Percentiles rank a stretch among this genome's conserved stretches.
These are phyloP conservation scores for Callyntrura guangdongensis DNA, from an alignment of 2,888 invertebrate species.

Conservation along the genomic window DNA sequence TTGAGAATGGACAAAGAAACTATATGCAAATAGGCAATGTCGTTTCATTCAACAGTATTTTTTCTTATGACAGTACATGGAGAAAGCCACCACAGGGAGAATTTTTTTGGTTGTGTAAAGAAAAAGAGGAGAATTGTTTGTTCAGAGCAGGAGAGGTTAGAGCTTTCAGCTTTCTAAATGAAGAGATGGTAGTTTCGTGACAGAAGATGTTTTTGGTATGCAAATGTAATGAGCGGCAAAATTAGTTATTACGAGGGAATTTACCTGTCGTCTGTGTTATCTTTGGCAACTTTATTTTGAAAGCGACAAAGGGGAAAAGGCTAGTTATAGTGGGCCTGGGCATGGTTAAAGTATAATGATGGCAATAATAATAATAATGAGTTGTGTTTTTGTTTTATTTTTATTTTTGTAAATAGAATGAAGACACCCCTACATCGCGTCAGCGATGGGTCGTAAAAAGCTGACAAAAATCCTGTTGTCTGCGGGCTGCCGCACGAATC, in stretches of 20 bases:
- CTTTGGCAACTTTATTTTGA: constrained; percentile 1
- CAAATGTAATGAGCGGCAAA: constrained; percentile 39
- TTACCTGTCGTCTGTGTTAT: constrained; percentile 19
- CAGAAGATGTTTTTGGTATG: constrained; percentile 44
- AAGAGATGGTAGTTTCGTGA: constrained; percentile 34
- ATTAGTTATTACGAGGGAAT: constrained; percentile 10
- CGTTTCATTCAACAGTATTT: too few species aligned
- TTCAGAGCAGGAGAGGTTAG: constrained; percentile 4
- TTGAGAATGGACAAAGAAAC: too few species aligned
- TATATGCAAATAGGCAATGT: too few species aligned
- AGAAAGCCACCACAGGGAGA: neutral
- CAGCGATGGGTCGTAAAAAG: constrained; percentile 97
- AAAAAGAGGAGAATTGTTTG: neutral
- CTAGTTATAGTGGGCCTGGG: neutral
- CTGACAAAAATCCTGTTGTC: constrained; percentile 96
- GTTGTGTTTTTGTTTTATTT: constrained; percentile 3
- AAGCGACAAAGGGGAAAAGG: neutral
- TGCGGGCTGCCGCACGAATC: constrained; percentile 91
- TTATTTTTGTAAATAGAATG: constrained; percentile 88
- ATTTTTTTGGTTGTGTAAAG: neutral
- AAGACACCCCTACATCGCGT: constrained; percentile 97
- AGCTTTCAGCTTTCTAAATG: constrained; percentile 4
- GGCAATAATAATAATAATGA: too few species aligned
- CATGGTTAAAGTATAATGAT: neutral
- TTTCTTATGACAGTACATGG: too few species aligned